Conservation (phyloP, 2,113 vertebrate species). For the Phylloscopus trochilus region DNA sequence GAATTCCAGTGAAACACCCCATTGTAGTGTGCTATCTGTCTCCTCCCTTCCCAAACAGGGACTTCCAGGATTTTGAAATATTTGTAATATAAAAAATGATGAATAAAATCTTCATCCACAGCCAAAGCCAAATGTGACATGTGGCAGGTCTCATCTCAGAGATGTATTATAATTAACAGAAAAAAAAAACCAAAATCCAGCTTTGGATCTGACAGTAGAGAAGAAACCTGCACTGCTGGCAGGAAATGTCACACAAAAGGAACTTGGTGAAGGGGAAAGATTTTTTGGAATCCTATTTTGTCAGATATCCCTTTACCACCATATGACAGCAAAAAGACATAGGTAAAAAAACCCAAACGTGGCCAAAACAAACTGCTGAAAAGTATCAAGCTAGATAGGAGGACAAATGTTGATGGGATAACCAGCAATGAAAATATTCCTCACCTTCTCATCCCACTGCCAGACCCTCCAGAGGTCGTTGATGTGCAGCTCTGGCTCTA, state of each 20-base stretch:
- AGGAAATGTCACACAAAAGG: not conserved
- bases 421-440: not conserved
- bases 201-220: not conserved
- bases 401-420: not conserved
- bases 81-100: not conserved
- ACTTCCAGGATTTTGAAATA: not conserved
- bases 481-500: slow-evolving; percentile 95
- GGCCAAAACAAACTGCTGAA: not conserved
- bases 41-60: not conserved
- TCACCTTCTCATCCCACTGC: slow-evolving; percentile 99
- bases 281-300: not conserved
- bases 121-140: not conserved
- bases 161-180: not conserved
- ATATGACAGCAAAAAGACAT: accelerated
- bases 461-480: slow-evolving; percentile 98
- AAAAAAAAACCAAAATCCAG: not conserved
- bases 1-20: not conserved
- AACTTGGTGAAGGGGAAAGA: not conserved
- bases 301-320: not conserved
- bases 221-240: not conserved
- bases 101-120: not conserved
- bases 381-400: not conserved
- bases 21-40: not conserved
- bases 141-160: not conserved
- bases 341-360: not conserved